Evolutionary conservation across 2,888 invertebrate species (phyloP), one percentile per base, ranked within the genome.

Genomic region (Lordiphosa fenestrarum): DNA sequence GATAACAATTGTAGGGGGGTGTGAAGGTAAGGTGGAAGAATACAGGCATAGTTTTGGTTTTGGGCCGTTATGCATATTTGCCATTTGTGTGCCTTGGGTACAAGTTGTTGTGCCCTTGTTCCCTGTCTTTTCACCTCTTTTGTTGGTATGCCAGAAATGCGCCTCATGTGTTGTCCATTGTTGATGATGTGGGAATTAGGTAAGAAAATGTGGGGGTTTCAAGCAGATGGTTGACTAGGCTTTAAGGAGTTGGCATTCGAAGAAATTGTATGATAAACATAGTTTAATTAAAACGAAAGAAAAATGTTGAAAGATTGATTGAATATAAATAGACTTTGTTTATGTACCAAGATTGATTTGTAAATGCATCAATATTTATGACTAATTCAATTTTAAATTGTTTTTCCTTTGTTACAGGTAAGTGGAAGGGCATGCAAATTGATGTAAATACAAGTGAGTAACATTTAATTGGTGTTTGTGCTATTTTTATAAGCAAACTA

Each of bases 161-260:
- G 71, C 76, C 74, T 62, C 82, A 75, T 75, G 71, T 71, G 80
- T 65, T 75, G 77, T 80, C 71, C 73, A 73, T 76, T 78, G 74
- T 71, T 82, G 76, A 84, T 83, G 82, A 78, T 82, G 78, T 82
- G 84, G 82, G 74, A 82, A 83, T 84, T 66, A 68, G 73, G 70
- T 65, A 60, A 54, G 55, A 63, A 73, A 30, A 33, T 44, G 7
- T 30, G 9, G 2, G 9, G 30, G 21, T 19, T 33, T 6, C 38
- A 55, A 19, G 15, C 21, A 37, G 21, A 15, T 38, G 55, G 55
- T 7, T 44, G 9, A 7, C 9, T 9, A 9, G 9, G 9, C 30
- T 42, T 37, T 30, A 12, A 3, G 13, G 13, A 9, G 30, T 9
- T 30, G 30, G 3, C 6, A 30, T 30, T 30, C 3, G 1, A 30